Evolutionary conservation across 2,888 invertebrate species (phyloP), one percentile per base, ranked within the genome.

Genomic region (Ceraclea dissimilis): DNA sequence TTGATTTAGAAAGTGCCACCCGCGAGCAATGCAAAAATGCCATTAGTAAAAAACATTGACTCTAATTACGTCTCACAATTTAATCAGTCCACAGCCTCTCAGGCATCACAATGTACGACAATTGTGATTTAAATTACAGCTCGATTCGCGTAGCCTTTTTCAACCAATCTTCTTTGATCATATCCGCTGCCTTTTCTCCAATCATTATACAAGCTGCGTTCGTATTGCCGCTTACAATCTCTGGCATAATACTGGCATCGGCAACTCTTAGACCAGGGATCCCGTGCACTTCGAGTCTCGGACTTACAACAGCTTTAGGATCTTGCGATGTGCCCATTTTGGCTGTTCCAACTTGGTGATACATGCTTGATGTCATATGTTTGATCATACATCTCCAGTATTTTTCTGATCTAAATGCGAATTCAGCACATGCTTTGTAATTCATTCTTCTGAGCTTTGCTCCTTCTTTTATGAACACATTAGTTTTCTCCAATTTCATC

Each of bases 121-220:
- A n/a, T n/a, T n/a, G n/a, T n/a, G n/a, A n/a, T n/a, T n/a, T n/a
- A n/a, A n/a, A n/a, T n/a, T n/a, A n/a, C n/a, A n/a, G n/a, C n/a
- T n/a, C n/a, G n/a, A n/a, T n/a, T n/a, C n/a, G n/a, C n/a, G n/a
- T 20, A 19, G 5, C 18, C 18, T 46, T 19, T 2, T 26, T 26
- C 19, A 50, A 1, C 59, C 59, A 59, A 17, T 59, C 59, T 66
- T 85, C 79, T 66, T 87, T 88, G 49, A 90, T 85, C 75, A 88
- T 79, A 69, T 91, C 90, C 1, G 87, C 80, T 0, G 81, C 88
- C 64, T 89, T 89, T 67, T 93, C 92, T 0, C 83, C 92, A 54
- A 92, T 90, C 91, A 92, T 92, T n/a, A 92, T 85, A 0, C 83
- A 81, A 0, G 91, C 88, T 0, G 88, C 91, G 68, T 92, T 91